Percentiles rank a stretch among this genome's conserved stretches.
Evolutionary conservation across 2,888 invertebrate species (phyloP).

Genomic region (Troides aeacus): DNA sequence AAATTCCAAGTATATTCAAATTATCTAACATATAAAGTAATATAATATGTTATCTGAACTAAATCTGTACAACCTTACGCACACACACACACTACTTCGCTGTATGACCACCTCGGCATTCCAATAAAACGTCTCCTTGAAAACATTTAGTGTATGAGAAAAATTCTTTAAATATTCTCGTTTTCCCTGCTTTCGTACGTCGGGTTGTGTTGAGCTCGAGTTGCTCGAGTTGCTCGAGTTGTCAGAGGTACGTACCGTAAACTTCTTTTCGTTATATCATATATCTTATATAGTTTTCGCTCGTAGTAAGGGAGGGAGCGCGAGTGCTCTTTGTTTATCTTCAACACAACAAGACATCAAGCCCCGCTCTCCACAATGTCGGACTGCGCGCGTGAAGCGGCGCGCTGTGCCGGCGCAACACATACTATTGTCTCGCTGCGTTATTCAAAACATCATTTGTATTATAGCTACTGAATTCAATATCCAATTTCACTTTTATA

Average conservation of each 20-base stretch:
- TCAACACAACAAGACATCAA: slow-evolving; percentile 2
- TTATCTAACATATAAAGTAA: too few species aligned
- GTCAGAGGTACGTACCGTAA: neutral
- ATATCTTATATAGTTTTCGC: neutral
- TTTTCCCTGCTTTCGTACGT: neutral
- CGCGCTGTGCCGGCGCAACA: neutral
- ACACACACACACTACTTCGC: too few species aligned
- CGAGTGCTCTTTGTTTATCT: slow-evolving; percentile 23
- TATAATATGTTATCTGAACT: neutral
- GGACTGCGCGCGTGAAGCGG: slow-evolving; percentile 5
- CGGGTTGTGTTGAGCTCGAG: neutral
- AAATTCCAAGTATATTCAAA: neutral
- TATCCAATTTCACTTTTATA: slow-evolving; percentile 26
- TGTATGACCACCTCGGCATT: neutral
- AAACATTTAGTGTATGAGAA: neutral
- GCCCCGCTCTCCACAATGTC: slow-evolving; percentile 19
- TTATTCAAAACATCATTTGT: slow-evolving; percentile 15
- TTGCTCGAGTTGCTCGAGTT: neutral
- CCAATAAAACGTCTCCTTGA: neutral
- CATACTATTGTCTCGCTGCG: slow-evolving; percentile 21
- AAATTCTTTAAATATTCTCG: neutral
- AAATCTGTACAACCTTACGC: neutral
- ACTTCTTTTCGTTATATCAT: neutral
- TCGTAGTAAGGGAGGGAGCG: neutral
- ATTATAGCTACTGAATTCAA: slow-evolving; percentile 12